Evolutionary conservation across 2,113 vertebrate species (phyloP).

Genomic region (Taxidea taxus): DNA sequence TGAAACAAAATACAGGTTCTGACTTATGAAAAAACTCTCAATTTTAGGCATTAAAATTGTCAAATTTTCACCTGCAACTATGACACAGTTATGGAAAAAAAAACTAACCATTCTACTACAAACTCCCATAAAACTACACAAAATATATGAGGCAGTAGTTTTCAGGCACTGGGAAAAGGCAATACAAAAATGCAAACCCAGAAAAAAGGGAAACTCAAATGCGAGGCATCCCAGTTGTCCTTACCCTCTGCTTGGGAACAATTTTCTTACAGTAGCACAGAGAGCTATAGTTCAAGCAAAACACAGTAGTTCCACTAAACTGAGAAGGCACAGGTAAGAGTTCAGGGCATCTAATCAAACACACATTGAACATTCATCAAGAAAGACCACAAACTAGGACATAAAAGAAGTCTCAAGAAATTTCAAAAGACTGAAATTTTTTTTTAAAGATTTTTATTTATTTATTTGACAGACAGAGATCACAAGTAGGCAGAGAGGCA

Average conservation of each 20-base stretch:
- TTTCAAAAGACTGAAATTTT: not conserved
- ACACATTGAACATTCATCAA: not conserved
- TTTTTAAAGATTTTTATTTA: too few relatives aligned
- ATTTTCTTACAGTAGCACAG: not conserved
- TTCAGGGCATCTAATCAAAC: not conserved
- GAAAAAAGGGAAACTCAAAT: not conserved
- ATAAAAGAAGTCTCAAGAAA: not conserved
- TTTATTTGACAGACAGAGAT: too few relatives aligned
- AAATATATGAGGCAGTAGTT: not conserved
- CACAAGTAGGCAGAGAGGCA: too few relatives aligned
- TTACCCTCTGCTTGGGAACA: not conserved
- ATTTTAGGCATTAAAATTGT: not conserved
- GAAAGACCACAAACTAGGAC: not conserved
- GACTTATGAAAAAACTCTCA: not conserved
- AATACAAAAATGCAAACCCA: not conserved
- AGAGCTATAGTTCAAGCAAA: not conserved
- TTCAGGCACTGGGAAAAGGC: not conserved
- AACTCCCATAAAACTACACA: not conserved
- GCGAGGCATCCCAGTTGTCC: not conserved
- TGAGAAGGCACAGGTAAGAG: not conserved
- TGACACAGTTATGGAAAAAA: not conserved
- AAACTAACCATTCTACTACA: not conserved
- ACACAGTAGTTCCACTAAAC: not conserved
- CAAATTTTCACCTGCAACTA: not conserved
- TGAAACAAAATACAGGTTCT: not conserved